Evolutionary conservation across 1,140 invertebrate species (phyloP).

Genomic region (Parasteatoda tepidariorum): DNA sequence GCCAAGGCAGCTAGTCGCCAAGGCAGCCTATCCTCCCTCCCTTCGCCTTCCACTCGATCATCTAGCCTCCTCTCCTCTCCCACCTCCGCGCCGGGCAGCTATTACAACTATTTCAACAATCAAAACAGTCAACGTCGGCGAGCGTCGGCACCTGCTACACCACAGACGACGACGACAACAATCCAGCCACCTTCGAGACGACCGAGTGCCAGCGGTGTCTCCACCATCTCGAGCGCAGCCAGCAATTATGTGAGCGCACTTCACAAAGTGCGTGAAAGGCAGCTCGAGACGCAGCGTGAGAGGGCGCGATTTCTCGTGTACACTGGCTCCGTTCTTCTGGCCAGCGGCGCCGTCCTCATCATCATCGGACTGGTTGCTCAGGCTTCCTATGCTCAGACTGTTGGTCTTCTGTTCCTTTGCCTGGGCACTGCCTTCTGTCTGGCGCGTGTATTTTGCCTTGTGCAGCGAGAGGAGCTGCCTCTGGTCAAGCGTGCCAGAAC

Average conservation of each 20-base stretch:
- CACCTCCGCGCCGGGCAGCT: constrained; percentile 30
- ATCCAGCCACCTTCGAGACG: constrained; percentile 11
- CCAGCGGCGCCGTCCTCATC: constrained; percentile 59
- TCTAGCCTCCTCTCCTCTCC: constrained; percentile 46
- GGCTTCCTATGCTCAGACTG: constrained; percentile 51
- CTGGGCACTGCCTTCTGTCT: constrained; percentile 61
- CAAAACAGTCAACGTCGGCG: constrained; percentile 8
- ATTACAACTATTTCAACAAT: constrained; percentile 52
- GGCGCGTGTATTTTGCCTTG: constrained; percentile 48
- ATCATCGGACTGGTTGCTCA: constrained; percentile 60
- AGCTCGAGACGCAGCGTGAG: constrained; percentile 43
- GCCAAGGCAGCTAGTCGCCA: not conserved
- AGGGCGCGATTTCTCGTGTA: constrained; percentile 56
- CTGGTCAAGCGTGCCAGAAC: constrained; percentile 32
- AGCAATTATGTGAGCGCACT: constrained; percentile 57
- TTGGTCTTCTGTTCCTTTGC: constrained; percentile 61
- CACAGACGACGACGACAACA: not conserved
- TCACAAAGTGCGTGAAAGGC: constrained; percentile 46
- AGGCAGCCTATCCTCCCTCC: constrained; percentile 50
- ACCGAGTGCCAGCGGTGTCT: constrained; percentile 35
- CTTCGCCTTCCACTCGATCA: constrained; percentile 45
- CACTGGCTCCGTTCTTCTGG: constrained; percentile 57
- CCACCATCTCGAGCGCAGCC: constrained; percentile 59
- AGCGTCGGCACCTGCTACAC: constrained; percentile 13
- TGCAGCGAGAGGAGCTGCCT: constrained; percentile 36